phyloP scores from a whole-genome alignment of 2,113 vertebrate genomes.

The Ictidomys tridecemlineatus region DNA sequence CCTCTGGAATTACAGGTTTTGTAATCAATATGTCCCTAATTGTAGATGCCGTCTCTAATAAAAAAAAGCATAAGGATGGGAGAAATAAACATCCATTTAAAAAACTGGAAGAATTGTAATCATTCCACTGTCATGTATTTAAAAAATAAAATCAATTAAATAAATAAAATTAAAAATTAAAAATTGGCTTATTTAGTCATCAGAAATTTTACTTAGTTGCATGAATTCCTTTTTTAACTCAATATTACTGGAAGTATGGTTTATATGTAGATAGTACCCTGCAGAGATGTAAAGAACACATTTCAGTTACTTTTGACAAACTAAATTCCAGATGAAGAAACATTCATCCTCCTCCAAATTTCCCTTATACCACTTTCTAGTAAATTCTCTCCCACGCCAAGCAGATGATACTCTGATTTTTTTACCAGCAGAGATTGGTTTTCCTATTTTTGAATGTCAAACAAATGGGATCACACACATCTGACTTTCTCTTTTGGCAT shows the following conservation, averaged over 20 bases:
- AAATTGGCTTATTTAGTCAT: conserved; percentile 14
- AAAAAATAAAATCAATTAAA: no score
- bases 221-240: background rate
- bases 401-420: background rate
- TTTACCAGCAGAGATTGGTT: background rate
- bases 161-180: background rate
- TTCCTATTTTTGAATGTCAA: background rate
- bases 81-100: background rate
- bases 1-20: background rate
- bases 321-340: background rate
- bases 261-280: background rate
- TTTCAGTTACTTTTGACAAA: background rate
- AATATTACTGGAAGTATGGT: background rate
- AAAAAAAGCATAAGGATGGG: background rate
- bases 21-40: background rate
- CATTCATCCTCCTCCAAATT: background rate
- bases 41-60: background rate
- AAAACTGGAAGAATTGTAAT: no score
- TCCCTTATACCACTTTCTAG: background rate
- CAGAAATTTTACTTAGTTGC: background rate
- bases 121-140: no score
- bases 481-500: background rate
- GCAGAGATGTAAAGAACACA: background rate
- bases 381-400: background rate
- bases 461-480: background rate